These are phyloP conservation scores for Arion vulgaris DNA, from an alignment of 1,140 invertebrate genomes.

Conservation along the genomic window DNA sequence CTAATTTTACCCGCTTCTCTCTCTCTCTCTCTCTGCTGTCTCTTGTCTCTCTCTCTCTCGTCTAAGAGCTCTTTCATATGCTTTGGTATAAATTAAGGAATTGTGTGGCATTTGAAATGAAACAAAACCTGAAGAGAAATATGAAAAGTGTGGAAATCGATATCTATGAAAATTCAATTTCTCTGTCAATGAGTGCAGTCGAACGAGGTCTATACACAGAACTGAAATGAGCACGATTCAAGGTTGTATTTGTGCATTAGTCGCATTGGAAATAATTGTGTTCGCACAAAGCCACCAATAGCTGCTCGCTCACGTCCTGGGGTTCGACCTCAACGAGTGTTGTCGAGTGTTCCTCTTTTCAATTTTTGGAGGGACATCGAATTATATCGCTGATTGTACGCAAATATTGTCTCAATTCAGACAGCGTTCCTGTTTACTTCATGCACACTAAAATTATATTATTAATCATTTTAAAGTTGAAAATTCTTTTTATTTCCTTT, in stretches of 20 bases:
- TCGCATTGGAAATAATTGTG: not conserved
- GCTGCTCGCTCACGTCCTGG: not conserved
- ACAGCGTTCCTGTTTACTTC: no score
- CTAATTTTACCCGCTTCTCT: no score
- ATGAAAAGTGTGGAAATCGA: not conserved
- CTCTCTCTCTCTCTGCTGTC: no score
- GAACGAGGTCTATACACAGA: not conserved
- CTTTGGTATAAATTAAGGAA: not conserved
- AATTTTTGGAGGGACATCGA: no score
- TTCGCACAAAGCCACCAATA: not conserved
- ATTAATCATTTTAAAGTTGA: no score
- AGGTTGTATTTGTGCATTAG: not conserved
- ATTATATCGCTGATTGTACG: no score
- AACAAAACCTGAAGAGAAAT: not conserved
- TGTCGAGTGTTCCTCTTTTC: not conserved
- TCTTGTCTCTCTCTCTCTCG: no score
- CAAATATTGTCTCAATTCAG: no score
- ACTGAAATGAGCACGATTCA: not conserved
- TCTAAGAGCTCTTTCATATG: not conserved
- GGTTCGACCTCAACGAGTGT: not conserved
- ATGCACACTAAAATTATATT: no score
- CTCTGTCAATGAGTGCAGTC: constrained; percentile 16
- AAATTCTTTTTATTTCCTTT: no score
- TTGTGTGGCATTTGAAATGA: not conserved
- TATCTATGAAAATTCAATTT: constrained; percentile 1